Percentiles rank a stretch among this genome's conserved stretches.
Evolutionary conservation across 2,797 vertebrate species (phyloP).

Genomic region (Argya squamiceps): DNA sequence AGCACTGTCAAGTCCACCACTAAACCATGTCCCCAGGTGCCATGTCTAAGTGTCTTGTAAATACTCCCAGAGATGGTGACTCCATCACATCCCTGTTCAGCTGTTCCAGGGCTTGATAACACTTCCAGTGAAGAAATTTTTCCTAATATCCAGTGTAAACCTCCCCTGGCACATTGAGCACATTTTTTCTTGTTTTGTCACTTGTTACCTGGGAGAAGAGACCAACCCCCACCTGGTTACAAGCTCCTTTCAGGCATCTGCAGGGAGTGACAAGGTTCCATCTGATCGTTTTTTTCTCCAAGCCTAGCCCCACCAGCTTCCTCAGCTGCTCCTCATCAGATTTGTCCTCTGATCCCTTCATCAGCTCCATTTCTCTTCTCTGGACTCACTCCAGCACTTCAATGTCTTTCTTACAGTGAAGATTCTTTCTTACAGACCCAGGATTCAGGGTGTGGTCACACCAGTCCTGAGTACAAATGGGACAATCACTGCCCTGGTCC

Average conservation of each 20-base stretch:
- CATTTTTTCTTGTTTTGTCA: neutral
- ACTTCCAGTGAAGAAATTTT: neutral
- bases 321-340: rapidly evolving
- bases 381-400: neutral
- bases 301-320: rapidly evolving
- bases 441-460: neutral
- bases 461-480: neutral
- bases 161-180: neutral
- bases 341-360: neutral
- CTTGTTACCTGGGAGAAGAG: neutral
- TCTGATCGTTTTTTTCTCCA: neutral
- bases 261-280: neutral
- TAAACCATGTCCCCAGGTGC: neutral
- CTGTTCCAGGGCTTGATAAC: neutral
- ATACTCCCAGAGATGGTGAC: too few species aligned
- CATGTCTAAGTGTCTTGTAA: neutral
- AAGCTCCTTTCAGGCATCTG: neutral
- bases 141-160: neutral
- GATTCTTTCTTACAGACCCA: neutral
- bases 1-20: neutral
- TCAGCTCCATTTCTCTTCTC: neutral
- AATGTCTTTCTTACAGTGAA: neutral
- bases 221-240: neutral
- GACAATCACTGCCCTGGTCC: neutral
- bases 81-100: neutral